These are phyloP conservation scores for Macrobrachium nipponense DNA, from an alignment of 1,140 invertebrate species.

Conservation along the genomic window DNA sequence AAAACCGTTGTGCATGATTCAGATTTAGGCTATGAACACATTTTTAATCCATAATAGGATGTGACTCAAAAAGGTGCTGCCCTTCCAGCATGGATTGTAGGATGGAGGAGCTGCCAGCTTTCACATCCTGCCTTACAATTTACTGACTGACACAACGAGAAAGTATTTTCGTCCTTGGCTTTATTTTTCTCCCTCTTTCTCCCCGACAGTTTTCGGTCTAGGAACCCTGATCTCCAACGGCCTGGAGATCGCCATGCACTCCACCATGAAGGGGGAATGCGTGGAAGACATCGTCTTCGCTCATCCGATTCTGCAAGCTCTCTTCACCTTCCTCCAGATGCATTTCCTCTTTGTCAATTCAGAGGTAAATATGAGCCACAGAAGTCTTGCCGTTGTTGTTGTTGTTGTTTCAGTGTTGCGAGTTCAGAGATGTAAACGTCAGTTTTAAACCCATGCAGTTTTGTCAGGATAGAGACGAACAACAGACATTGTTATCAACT, in stretches of 20 bases:
- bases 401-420: not conserved
- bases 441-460: no score
- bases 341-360: conserved; percentile 80
- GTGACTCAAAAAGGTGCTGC: no score
- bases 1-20: no score
- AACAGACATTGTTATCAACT: no score
- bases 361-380: conserved; percentile 71
- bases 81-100: no score
- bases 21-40: no score
- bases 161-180: not conserved
- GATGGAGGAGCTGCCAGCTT: no score
- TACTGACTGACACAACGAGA: not conserved
- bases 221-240: conserved; percentile 78
- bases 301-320: conserved; percentile 76
- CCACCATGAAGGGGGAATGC: conserved; percentile 73
- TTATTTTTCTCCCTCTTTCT: not conserved
- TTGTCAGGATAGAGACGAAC: no score
- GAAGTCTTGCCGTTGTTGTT: not conserved
- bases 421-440: no score
- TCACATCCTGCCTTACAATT: not conserved
- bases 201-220: conserved; percentile 75
- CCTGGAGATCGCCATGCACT: conserved; percentile 76
- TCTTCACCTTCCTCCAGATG: conserved; percentile 79
- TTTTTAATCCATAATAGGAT: no score
- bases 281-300: conserved; percentile 74